Evolutionary conservation across 2,113 vertebrate genomes (phyloP).

Genomic region (Ardeotis arabs): DNA sequence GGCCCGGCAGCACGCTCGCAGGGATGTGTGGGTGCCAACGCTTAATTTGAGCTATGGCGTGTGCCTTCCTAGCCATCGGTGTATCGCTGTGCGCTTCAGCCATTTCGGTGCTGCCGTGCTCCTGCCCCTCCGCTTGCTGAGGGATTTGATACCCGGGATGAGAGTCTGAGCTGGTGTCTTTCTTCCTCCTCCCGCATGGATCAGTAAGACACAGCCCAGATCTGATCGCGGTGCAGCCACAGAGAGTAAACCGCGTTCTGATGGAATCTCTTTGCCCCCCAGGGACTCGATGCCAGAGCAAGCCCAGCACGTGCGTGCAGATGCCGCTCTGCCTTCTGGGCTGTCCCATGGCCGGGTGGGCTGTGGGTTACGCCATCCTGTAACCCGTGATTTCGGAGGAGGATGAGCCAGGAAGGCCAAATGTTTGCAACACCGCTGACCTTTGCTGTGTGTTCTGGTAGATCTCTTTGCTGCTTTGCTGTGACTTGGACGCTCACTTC

Average conservation of each 20-base stretch:
- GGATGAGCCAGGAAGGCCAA: background rate
- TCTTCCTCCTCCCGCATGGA: background rate
- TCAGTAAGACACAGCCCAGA: background rate
- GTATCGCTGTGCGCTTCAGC: background rate
- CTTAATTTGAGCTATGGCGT: background rate
- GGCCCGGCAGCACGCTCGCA: background rate
- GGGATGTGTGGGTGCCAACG: background rate
- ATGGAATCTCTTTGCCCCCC: background rate
- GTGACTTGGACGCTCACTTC: background rate
- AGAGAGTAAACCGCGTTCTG: background rate
- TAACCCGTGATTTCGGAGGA: rapidly evolving
- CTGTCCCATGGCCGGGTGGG: background rate
- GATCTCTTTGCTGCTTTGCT: background rate
- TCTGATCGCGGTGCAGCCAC: background rate
- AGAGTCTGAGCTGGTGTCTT: background rate
- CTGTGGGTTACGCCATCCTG: background rate
- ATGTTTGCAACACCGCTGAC: background rate
- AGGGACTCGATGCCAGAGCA: too few species aligned
- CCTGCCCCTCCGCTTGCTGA: background rate
- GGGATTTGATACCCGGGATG: background rate
- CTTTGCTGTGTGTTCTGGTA: background rate
- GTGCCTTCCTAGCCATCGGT: background rate
- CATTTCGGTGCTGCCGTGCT: background rate
- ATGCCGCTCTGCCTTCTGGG: background rate
- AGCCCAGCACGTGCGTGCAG: rapidly evolving